Base-by-base conservation (phyloP, 2,888 invertebrate species). In the Drosophila ezoana region DNA sequence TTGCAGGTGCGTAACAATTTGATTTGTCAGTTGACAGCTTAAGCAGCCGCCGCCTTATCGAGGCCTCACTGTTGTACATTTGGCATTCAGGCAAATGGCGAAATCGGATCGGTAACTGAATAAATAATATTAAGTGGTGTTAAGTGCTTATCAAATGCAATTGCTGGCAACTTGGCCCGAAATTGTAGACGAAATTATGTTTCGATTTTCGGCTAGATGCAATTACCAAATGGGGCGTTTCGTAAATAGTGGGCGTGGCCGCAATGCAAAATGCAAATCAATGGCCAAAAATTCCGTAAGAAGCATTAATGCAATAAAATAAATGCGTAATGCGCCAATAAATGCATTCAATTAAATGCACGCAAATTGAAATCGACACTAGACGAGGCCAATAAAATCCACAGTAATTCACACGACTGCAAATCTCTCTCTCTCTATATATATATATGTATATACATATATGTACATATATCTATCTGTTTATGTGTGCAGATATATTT, bases 271-370 rank as follows among this genome's bases (percentile, higher is more conserved):
- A 59, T 54, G 35, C 40, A 64, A 52, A 45, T 64, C 54, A 44
- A 58, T 64, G 57, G 23, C 10, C 43, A 59, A 47, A 28, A 71
- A 41, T 45, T n/a, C 33, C 44, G 64, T 47, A 16, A 52, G 51
- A 16, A 52, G 51, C 52, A 69, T 69, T 63, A 61, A 71, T 76
- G 45, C 58, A 72, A 77, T 76, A 62, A 67, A 79, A 79, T 75
- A 75, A 68, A 64, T 72, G 51, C 57, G 41, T 59, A 78, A 65
- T 66, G 70, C 54, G 47, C 47, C 70, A 67, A 60, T 68, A 71
- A 71, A 79, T 67, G 54, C 71, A 78, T 74, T 70, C 58, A 78
- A 78, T 65, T 60, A 70, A 70, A 65, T 65, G 54, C 61, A 64
- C 37, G 37, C 66, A 64, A 74, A 74, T 75, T 75, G 75, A 74